These are phyloP conservation scores for Athalia circularis DNA, from an alignment of 2,888 invertebrate species.

Conservation along the genomic window DNA sequence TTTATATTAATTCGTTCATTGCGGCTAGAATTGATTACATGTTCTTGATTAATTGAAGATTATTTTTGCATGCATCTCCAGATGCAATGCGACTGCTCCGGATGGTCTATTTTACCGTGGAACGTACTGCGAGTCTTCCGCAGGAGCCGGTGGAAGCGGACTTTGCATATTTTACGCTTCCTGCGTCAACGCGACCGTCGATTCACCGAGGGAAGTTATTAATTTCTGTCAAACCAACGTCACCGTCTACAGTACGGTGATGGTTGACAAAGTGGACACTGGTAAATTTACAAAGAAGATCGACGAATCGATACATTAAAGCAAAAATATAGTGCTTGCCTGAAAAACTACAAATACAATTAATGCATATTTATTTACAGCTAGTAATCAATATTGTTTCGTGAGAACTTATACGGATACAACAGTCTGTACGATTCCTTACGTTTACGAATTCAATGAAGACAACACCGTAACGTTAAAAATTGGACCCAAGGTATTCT, in stretches of 20 bases:
- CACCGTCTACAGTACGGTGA: conserved; percentile 53
- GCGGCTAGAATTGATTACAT: background rate
- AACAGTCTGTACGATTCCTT: conserved; percentile 58
- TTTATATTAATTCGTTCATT: background rate
- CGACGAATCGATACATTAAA: background rate
- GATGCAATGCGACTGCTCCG: conserved; percentile 59
- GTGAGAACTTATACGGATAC: conserved; percentile 53
- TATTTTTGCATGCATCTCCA: conserved; percentile 42
- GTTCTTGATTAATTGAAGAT: background rate
- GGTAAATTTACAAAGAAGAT: conserved; percentile 45
- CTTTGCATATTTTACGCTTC: conserved; percentile 60
- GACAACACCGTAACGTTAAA: conserved; percentile 58
- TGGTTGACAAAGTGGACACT: conserved; percentile 53
- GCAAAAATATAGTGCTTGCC: background rate
- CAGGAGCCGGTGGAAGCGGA: conserved; percentile 57
- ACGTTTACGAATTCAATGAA: conserved; percentile 59
- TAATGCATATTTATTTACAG: conserved; percentile 26
- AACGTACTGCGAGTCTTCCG: conserved; percentile 63
- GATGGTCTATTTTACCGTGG: conserved; percentile 61
- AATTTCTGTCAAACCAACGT: conserved; percentile 56
- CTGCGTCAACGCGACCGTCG: conserved; percentile 63
- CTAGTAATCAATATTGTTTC: conserved; percentile 59
- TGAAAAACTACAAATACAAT: background rate
- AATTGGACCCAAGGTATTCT: conserved; percentile 58
- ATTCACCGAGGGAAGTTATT: conserved; percentile 50